Evolutionary conservation across 2,888 invertebrate genomes (phyloP).

Genomic region (Hirtodrosophila alboralis): DNA sequence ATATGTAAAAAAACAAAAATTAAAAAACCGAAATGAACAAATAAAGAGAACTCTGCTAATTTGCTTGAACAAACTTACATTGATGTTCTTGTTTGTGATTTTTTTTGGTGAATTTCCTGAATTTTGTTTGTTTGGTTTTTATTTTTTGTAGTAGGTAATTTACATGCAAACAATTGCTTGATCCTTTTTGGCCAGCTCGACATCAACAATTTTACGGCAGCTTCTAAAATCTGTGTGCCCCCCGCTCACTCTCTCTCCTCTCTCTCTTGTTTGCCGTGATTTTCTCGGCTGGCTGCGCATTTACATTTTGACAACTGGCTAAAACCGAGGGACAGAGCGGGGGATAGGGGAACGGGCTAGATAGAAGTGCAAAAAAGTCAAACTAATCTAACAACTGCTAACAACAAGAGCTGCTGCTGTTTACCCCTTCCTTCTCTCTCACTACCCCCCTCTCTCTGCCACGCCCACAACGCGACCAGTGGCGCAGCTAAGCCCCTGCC

Average conservation of each 20-base stretch:
- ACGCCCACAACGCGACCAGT: conserved; percentile 40
- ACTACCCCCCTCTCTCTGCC: no score
- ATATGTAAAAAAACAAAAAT: conserved; percentile 5
- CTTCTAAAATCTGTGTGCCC: neutral
- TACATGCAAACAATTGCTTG: conserved; percentile 70
- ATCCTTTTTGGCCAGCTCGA: conserved; percentile 38
- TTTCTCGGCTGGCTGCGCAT: conserved; percentile 52
- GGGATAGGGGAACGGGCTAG: conserved; percentile 4
- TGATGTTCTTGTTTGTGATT: neutral
- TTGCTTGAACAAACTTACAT: conserved; percentile 19
- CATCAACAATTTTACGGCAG: conserved; percentile 65
- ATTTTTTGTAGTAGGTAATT: conserved; percentile 55
- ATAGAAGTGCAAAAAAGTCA: conserved; percentile 65
- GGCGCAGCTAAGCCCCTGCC: conserved; percentile 17
- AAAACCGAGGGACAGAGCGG: conserved; percentile 26
- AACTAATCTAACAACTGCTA: conserved; percentile 78
- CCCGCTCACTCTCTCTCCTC: neutral
- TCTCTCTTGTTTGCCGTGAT: conserved; percentile 8
- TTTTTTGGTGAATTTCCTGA: conserved; percentile 5
- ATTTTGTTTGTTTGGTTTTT: conserved; percentile 11
- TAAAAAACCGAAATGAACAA: neutral
- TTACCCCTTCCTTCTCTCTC: neutral
- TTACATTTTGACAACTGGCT: conserved; percentile 69
- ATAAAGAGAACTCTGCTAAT: conserved; percentile 25
- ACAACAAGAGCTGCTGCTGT: conserved; percentile 57